phyloP scores from a whole-genome alignment of 2,113 vertebrate genomes.

The Plestiodon gilberti region DNA sequence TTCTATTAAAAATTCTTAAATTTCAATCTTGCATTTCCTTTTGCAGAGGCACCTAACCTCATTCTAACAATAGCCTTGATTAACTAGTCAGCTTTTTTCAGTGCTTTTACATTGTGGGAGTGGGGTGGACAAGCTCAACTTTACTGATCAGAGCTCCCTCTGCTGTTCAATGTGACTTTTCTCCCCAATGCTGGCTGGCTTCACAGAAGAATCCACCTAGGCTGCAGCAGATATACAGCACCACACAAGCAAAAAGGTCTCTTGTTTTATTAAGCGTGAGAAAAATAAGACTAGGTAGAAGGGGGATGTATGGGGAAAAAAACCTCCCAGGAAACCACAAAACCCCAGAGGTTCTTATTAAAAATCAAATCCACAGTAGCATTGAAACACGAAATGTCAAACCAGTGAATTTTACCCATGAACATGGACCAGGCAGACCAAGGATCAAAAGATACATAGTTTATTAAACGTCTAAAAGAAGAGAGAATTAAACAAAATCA shows the following conservation, averaged over 20 bases:
- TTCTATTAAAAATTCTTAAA: not conserved
- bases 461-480: too few relatives aligned
- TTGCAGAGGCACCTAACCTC: not conserved
- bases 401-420: too few relatives aligned
- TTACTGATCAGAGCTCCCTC: slow-evolving; percentile 24
- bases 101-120: not conserved
- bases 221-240: not conserved
- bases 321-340: too few relatives aligned
- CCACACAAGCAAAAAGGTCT: not conserved
- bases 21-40: not conserved
- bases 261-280: not conserved
- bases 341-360: too few relatives aligned
- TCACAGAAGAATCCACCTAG: not conserved
- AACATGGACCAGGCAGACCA: too few relatives aligned
- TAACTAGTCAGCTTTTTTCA: not conserved
- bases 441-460: too few relatives aligned
- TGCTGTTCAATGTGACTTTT: not conserved
- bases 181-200: not conserved
- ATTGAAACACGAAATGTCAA: too few relatives aligned
- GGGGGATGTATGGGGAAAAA: too few relatives aligned
- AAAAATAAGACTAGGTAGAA: too few relatives aligned
- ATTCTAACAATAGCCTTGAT: not conserved
- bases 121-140: not conserved
- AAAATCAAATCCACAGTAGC: too few relatives aligned
- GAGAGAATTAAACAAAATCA: too few relatives aligned